Evolutionary conservation across 2,888 invertebrate genomes (phyloP), one percentile per base, ranked within the genome.

Genomic region (Agapostemon virescens): DNA sequence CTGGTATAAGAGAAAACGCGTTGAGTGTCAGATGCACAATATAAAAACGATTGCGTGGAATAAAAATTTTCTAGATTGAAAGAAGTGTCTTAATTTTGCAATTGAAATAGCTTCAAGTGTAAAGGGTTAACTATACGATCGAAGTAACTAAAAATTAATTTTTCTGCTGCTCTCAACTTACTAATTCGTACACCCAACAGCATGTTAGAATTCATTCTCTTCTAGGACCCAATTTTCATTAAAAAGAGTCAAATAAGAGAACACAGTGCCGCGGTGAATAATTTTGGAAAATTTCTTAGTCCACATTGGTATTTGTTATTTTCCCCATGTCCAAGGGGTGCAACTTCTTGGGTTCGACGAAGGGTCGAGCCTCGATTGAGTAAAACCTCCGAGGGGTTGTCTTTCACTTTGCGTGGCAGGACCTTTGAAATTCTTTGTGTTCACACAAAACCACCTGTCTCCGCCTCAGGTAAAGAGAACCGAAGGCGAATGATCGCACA

Each of bases 401-500:
- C 61, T 33, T 71, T 45, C 5, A 45, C 15, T 20, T 33, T 5
- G 45, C 71, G 33, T 36, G 33, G 6, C 5, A 23, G 42, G 33
- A 33, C 71, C 69, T 36, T 52, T 15, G 17, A 40, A 7, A 23
- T 69, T 52, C n/a, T 11, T 26, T 15, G 33, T 26, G 7, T 17
- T 6, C 17, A 15, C n/a, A 26, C 23, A 40, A 69, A 26, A 42
- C 20, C 13, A 49, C 64, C 77, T 79, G 38, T 61, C 36, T 40
- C 40, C 26, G 26, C 13, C 40, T 61, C 81, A 86, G 84, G 85
- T 85, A 84, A 30, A 55, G 74, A 64, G 74, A 77, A 81, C 55
- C 76, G 77, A 74, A 77, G 45, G 77, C 66, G 36, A 83, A 85
- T 83, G 75, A 83, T 87, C 81, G 75, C 82, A 86, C 86, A 89